Evolutionary conservation across 1,140 invertebrate genomes (phyloP).

Genomic region (Zaprionus inermis): DNA sequence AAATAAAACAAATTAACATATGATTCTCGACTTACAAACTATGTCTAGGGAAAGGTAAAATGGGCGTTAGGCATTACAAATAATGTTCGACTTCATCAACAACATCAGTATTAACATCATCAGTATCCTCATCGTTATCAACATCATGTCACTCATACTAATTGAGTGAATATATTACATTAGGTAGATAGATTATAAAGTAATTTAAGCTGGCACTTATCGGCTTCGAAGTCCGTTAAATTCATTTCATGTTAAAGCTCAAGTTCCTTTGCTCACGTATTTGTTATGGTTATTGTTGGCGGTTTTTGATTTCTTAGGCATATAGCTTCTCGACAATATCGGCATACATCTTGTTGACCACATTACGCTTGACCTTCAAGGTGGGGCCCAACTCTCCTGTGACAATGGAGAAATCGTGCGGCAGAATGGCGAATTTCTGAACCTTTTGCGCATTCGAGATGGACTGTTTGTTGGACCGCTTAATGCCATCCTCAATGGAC

Average conservation of each 20-base stretch:
- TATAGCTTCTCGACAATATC: constrained; percentile 89
- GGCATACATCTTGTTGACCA: constrained; percentile 88
- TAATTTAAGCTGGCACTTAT: constrained; percentile 66
- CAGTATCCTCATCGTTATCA: constrained; percentile 9
- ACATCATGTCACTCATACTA: constrained; percentile 33
- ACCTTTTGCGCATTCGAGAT: constrained; percentile 95
- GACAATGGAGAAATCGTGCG: constrained; percentile 93
- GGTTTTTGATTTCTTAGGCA: constrained; percentile 37
- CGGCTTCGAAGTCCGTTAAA: constrained; percentile 72
- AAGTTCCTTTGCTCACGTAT: constrained; percentile 48
- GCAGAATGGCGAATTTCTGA: constrained; percentile 95
- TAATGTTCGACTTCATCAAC: constrained; percentile 22
- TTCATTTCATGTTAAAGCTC: constrained; percentile 78
- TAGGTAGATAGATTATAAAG: constrained; percentile 51
- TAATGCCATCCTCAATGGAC: constrained; percentile 91
- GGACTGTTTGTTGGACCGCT: constrained; percentile 90
- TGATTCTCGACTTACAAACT: constrained; percentile 54
- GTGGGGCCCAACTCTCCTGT: constrained; percentile 96
- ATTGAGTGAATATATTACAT: constrained; percentile 39
- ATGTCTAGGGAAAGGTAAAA: constrained; percentile 20
- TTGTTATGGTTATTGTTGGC: constrained; percentile 16
- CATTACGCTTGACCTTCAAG: constrained; percentile 92
- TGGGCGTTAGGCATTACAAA: constrained; percentile 11
- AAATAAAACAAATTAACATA: constrained; percentile 69
- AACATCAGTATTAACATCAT: constrained; percentile 1